phyloP scores from a whole-genome alignment of 2,797 vertebrate species.

The Cheirogaleus major region DNA sequence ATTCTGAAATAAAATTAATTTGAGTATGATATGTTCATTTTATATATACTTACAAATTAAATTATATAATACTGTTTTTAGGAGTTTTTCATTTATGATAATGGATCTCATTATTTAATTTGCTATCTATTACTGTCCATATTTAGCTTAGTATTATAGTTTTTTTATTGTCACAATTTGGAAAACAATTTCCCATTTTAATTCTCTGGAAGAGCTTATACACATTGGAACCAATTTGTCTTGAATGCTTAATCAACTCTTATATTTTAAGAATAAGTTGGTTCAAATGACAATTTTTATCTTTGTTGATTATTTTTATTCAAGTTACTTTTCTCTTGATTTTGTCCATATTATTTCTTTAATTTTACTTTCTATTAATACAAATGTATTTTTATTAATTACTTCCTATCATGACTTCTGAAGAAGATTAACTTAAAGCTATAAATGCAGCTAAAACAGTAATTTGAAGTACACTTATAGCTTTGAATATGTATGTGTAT shows the following conservation, averaged over 20 bases:
- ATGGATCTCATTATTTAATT: not conserved
- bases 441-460: not conserved
- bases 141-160: not conserved
- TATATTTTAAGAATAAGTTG: not conserved
- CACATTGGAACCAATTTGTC: not conserved
- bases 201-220: not conserved
- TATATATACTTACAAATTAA: too few species aligned
- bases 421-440: not conserved
- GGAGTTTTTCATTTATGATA: not conserved
- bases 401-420: not conserved
- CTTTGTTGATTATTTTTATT: not conserved
- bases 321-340: not conserved
- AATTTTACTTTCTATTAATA: not conserved
- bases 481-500: not conserved
- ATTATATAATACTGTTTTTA: not conserved
- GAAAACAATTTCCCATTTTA: not conserved
- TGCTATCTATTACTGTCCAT: not conserved
- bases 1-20: not conserved
- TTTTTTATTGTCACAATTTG: not conserved
- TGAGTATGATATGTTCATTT: not conserved
- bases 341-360: not conserved
- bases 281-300: not conserved
- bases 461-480: not conserved
- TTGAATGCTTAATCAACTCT: not conserved
- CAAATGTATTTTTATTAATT: not conserved